phyloP scores from a whole-genome alignment of 2,113 vertebrate species.

The Chaenocephalus aceratus region DNA sequence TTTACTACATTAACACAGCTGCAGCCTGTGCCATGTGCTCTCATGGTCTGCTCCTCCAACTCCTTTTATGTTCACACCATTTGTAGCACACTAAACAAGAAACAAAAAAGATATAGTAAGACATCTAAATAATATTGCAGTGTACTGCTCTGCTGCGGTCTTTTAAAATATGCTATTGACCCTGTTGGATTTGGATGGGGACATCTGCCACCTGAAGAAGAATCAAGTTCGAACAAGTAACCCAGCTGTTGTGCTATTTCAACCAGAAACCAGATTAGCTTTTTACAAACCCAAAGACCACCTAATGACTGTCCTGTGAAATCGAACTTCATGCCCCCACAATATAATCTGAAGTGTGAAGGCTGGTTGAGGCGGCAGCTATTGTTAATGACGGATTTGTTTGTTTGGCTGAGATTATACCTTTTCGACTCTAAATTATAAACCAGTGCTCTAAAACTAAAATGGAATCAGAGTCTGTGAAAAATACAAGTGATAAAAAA shows the following conservation, averaged over 20 bases:
- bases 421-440: background rate
- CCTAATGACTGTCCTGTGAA: background rate
- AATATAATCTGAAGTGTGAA: background rate
- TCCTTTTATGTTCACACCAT: background rate
- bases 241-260: slow-evolving; percentile 9
- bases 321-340: background rate
- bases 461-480: background rate
- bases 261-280: background rate
- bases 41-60: background rate
- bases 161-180: too few species aligned
- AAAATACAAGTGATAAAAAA: background rate
- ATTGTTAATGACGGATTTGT: background rate
- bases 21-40: background rate
- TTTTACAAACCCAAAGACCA: background rate
- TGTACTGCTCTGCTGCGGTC: too few species aligned
- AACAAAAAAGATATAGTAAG: background rate
- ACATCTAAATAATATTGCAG: background rate
- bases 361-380: background rate
- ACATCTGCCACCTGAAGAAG: slow-evolving; percentile 13
- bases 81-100: background rate
- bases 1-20: background rate
- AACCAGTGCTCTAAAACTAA: background rate
- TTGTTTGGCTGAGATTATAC: background rate
- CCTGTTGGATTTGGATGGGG: too few species aligned
- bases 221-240: background rate